Conservation (phyloP, 2,113 vertebrate genomes). For the Spilogale gracilis region DNA sequence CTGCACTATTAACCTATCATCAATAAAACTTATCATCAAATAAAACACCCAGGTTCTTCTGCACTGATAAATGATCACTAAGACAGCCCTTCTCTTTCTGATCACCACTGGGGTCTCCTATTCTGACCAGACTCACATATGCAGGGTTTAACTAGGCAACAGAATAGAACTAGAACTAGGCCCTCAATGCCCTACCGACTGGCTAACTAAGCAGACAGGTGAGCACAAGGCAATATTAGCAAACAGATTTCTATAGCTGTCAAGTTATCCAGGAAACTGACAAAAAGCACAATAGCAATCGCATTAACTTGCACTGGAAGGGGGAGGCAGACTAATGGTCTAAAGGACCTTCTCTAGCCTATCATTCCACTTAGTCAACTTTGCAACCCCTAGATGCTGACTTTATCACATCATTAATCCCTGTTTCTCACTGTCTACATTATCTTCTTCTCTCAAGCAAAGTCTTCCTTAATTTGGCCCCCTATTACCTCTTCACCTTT, state of each 20-base stretch:
- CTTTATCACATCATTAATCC: constrained; percentile 17
- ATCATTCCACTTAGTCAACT: neutral
- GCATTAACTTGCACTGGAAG: neutral
- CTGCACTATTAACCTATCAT: neutral
- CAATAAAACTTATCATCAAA: neutral
- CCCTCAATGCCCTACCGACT: neutral
- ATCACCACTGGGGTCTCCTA: neutral
- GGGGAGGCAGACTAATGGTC: neutral
- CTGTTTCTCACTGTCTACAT: neutral
- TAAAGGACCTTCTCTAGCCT: neutral
- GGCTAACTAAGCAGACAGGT: neutral
- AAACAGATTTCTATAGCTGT: neutral
- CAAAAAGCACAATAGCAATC: neutral
- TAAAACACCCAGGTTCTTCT: neutral
- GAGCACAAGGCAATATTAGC: neutral
- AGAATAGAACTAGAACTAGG: neutral
- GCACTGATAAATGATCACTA: neutral
- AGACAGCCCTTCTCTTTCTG: neutral
- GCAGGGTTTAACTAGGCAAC: neutral
- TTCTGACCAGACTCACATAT: neutral
- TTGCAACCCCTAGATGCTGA: neutral
- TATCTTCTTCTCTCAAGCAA: constrained; percentile 34
- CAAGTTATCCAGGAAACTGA: neutral
- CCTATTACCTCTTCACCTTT: neutral
- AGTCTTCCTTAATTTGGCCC: neutral